These are phyloP conservation scores for Formica selysi DNA, from an alignment of 1,140 invertebrate species.

Conservation along the genomic window DNA sequence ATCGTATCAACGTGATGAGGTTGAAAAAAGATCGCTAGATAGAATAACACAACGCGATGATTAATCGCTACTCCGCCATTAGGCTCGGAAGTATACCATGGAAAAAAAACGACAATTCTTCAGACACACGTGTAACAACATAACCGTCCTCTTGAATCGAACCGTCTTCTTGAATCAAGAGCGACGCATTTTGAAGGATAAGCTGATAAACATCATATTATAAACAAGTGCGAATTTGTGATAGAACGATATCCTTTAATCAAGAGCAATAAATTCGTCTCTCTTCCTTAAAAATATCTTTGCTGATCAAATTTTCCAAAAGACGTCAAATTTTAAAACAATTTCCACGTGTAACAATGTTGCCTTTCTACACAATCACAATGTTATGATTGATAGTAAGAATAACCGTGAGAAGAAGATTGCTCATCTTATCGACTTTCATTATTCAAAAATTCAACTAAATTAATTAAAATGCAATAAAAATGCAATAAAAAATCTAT, in stretches of 20 bases:
- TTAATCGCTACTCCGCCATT: conserved; percentile 53
- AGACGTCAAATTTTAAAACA: conserved; percentile 2
- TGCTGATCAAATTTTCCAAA: background rate
- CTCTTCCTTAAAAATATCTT: conserved; percentile 38
- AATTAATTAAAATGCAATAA: conserved; percentile 7
- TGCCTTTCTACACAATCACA: background rate
- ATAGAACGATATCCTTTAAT: conserved; percentile 69
- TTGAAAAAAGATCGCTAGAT: conserved; percentile 16
- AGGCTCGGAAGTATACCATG: conserved; percentile 31
- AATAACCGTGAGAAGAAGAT: conserved; percentile 25
- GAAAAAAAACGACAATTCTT: conserved; percentile 20
- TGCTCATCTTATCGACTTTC: conserved; percentile 15
- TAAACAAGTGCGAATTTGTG: conserved; percentile 67
- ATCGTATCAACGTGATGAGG: background rate
- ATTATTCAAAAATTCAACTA: background rate
- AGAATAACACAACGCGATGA: conserved; percentile 55
- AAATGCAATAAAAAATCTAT: background rate
- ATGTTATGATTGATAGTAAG: background rate
- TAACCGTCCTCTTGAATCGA: background rate
- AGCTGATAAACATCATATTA: background rate
- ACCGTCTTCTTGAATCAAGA: background rate
- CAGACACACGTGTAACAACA: conserved; percentile 52
- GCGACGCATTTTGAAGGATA: conserved; percentile 32
- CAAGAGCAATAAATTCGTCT: conserved; percentile 60
- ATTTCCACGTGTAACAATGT: background rate